Evolutionary conservation across 2,113 vertebrate genomes (phyloP).

Genomic region (Cheirogaleus medius): DNA sequence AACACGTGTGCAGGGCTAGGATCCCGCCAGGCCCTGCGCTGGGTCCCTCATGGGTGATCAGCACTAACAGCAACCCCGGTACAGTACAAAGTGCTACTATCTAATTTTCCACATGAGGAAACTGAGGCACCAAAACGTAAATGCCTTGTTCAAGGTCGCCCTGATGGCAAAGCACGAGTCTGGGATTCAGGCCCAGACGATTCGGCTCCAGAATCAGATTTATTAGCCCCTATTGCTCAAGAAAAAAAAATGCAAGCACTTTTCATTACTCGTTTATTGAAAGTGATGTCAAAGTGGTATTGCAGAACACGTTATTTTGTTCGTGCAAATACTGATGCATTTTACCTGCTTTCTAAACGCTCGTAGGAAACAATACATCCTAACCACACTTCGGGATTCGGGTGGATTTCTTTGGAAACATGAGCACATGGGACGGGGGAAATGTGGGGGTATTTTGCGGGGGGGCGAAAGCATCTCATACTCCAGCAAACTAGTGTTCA

Average conservation of each 20-base stretch:
- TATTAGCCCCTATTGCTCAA: background rate
- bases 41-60: rapidly evolving
- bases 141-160: background rate
- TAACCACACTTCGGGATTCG: rapidly evolving
- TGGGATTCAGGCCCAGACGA: constrained; percentile 51
- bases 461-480: rapidly evolving
- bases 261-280: constrained; percentile 46
- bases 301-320: background rate
- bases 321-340: background rate
- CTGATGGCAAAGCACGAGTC: background rate
- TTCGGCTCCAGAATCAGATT: constrained; percentile 33
- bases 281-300: background rate
- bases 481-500: rapidly evolving
- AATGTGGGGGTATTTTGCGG: rapidly evolving
- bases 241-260: background rate
- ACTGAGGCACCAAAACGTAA: background rate
- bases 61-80: rapidly evolving
- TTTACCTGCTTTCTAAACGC: background rate
- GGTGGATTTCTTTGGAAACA: background rate
- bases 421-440: background rate
- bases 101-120: background rate
- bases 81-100: rapidly evolving
- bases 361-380: background rate
- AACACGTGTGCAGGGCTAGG: rapidly evolving
- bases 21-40: rapidly evolving